Evolutionary conservation across 2,888 invertebrate genomes (phyloP).

Genomic region (Carterocephalus palaemon): DNA sequence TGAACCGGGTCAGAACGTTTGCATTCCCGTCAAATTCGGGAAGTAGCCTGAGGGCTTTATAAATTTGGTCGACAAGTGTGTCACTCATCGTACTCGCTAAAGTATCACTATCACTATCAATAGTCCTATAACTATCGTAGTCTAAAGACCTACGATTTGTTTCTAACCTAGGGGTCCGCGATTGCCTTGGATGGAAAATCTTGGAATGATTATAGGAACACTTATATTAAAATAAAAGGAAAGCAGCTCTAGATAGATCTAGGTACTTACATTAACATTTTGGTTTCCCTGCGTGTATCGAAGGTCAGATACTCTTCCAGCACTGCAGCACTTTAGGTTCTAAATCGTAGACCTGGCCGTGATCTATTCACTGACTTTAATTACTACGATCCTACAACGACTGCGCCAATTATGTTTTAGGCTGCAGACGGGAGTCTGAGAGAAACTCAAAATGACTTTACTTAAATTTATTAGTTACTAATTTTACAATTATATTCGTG

Average conservation of each 20-base stretch:
- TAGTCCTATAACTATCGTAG: conserved; percentile 2
- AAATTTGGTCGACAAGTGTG: conserved; percentile 5
- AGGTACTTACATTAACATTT: conserved; percentile 16
- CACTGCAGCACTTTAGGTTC: conserved; percentile 9
- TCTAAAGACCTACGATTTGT: conserved; percentile 6
- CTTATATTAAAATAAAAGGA: conserved; percentile 6
- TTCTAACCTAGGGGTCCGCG: conserved; percentile 10
- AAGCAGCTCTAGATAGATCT: conserved; percentile 12
- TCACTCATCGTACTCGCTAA: no score
- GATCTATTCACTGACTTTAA: conserved; percentile 10
- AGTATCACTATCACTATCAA: no score
- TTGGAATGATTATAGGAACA: conserved; percentile 8
- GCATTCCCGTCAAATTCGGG: conserved; percentile 9
- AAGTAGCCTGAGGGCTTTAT: conserved; percentile 4
- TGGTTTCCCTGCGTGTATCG: conserved; percentile 12
- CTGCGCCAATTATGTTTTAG: no score
- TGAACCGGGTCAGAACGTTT: conserved; percentile 2
- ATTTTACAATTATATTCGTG: no score
- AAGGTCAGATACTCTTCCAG: conserved; percentile 10
- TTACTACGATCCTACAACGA: no score
- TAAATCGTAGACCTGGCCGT: not conserved
- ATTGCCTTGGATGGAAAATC: conserved; percentile 17
- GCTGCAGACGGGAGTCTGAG: no score
- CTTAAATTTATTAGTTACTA: no score
- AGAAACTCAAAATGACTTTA: no score